Base-by-base conservation (phyloP, 1,140 invertebrate species). In the Brachionus koreanus region DNA sequence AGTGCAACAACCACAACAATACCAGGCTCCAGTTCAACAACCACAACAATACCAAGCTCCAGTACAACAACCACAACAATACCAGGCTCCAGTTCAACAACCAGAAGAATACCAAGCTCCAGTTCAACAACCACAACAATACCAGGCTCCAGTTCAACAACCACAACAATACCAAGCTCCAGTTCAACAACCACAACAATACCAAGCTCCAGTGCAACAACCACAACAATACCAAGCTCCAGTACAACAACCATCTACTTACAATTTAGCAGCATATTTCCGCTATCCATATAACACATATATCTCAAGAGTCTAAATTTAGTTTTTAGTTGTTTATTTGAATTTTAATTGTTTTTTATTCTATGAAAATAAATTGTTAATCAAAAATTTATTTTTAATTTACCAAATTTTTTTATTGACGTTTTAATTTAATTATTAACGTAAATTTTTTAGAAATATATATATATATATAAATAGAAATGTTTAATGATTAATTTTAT, bases 261-360 rank as follows among this genome's bases (percentile, higher is more conserved):
- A 65, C 33, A 65, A 65, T 65, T 65, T 65, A 37, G 63, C 63
- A 33, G 63, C 63, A 16, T 65, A 33, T 33, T 65, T 65, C 63
- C 63, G 63, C 29, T 65, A 65, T 37, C 63, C 63, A 65, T 65
- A 65, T 65, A 65, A 65, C 29, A 65, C 9, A 33, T 57, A 57
- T 57, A 19, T 57, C 3, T 19, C 49, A 23, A 57, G 49, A 57
- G 49, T 25, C 9, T 57, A 57, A 19, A 9, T 57, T 3, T 19
- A 23, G 16, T 57, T 57, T 19, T 16, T 25, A 3, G 12, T 65
- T 65, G 12, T 4, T 65, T 33, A 23, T 65, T 33, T 35, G 29
- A 33, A 29, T 65, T 65, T 65, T 33, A 65, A 33, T 10, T 23
- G 63, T 65, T 29, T 65, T n/a, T 65, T 65, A 33, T 33, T 65